phyloP scores from a whole-genome alignment of 2,888 invertebrate species.

The Dyspetes luteomarginatus region DNA sequence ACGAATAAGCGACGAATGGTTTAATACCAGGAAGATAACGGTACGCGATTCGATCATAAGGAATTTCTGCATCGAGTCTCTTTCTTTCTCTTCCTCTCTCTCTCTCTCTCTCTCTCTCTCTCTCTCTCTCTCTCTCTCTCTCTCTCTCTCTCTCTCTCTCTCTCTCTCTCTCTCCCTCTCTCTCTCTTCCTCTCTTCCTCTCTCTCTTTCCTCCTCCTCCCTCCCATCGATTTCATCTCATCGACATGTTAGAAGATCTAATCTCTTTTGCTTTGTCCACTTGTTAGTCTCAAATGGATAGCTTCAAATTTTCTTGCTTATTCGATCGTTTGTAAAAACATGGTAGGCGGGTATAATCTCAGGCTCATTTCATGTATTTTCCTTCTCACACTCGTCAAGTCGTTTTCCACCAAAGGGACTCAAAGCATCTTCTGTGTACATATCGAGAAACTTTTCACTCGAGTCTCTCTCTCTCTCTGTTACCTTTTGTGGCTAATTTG shows the following conservation, averaged over 20 bases:
- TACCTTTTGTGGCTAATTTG: constrained; percentile 35
- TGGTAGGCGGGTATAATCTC: not conserved
- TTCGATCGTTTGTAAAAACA: constrained; percentile 15
- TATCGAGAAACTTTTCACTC: not conserved
- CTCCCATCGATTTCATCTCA: constrained; percentile 20
- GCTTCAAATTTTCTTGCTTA: not conserved
- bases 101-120: too few relatives aligned
- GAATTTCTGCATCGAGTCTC: constrained; percentile 45
- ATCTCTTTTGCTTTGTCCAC: not conserved
- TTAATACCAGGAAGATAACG: constrained; percentile 58
- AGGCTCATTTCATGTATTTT: not conserved
- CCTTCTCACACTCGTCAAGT: constrained; percentile 1
- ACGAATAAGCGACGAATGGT: constrained; percentile 44
- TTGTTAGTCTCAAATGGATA: not conserved
- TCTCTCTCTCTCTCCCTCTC: too few relatives aligned
- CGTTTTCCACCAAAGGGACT: not conserved
- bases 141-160: too few relatives aligned
- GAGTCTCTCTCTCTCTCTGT: not conserved
- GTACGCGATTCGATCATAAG: constrained; percentile 56
- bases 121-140: too few relatives aligned
- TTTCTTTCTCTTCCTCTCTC: too few relatives aligned
- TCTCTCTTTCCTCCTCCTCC: too few relatives aligned
- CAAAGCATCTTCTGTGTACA: not conserved
- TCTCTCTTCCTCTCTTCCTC: too few relatives aligned
- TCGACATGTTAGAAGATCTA: constrained; percentile 3